Percentiles rank a stretch among this genome's conserved stretches.
Conservation (phyloP, 2,888 invertebrate species). For the Lithophane ornitopus region DNA sequence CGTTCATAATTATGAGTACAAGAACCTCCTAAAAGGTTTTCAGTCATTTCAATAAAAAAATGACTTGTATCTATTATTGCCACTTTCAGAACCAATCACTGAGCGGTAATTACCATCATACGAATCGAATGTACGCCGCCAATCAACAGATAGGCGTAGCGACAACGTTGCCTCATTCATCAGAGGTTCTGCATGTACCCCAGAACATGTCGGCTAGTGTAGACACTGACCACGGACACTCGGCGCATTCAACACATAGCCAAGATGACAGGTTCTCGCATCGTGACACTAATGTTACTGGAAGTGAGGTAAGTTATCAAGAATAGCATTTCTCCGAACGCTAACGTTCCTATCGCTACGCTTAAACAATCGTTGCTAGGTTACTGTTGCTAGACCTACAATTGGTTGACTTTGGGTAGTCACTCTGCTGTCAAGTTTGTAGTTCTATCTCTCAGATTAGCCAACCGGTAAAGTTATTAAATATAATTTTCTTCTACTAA, state of each 20-base stretch:
- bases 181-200: slow-evolving; percentile 75
- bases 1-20: no score
- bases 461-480: no score
- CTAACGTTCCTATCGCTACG: no score
- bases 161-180: slow-evolving; percentile 84
- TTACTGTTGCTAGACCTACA: no score
- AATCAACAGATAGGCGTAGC: slow-evolving; percentile 88
- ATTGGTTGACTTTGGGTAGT: no score
- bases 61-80: not conserved
- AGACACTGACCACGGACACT: slow-evolving; percentile 77
- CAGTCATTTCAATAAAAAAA: not conserved
- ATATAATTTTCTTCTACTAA: no score
- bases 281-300: slow-evolving; percentile 75
- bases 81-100: slow-evolving; percentile 79
- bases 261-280: slow-evolving; percentile 83
- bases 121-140: slow-evolving; percentile 84
- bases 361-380: no score
- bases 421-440: no score
- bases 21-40: not conserved
- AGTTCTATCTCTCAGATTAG: no score
- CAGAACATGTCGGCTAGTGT: slow-evolving; percentile 71
- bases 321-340: no score
- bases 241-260: slow-evolving; percentile 76
- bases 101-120: slow-evolving; percentile 79
- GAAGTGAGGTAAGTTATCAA: slow-evolving; percentile 73